Evolutionary conservation across 2,113 vertebrate genomes (phyloP), one percentile per base, ranked within the genome.

Genomic region (Calonectris borealis): DNA sequence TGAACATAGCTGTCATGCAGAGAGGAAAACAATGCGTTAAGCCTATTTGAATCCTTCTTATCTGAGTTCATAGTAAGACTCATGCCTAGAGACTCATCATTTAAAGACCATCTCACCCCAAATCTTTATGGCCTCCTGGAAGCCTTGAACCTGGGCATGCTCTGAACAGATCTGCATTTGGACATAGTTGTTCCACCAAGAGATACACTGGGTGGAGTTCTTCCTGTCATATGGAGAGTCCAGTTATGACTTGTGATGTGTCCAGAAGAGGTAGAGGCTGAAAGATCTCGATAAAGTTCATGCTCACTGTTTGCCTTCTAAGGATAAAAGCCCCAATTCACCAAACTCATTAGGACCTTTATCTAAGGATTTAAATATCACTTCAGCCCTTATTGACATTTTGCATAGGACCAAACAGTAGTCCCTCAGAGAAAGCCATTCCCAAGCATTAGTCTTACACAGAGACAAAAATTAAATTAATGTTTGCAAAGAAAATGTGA

Each of bases 1-100:
- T 40, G 6, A 73, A 42, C 10, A 57, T 4, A 70, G 20, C 15
- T 69, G 44, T 42, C 6, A 1, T 16, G 32, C 34, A 40, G 64
- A 84, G 26, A 9, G 26, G 9, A 70, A 83, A 94, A 29, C 11
- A 84, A 8, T 1, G 8, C 0, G 0, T 19, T 48, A 42, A 49
- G 9, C 40, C n/a, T 82, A 3, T 81, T 52, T 15, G 21, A 71
- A n/a, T 17, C 25, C 60, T 46, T 29, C 21, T 58, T 34, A 44
- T 13, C 31, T 36, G 27, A 75, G 83, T 32, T 88, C 25, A 54
- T 18, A 36, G 18, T 7, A 48, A 62, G 27, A 34, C 42, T 46
- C 52, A 69, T 21, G 4, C 11, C 25, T 26, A 51, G 27, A 88
- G 14, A 68, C 1, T 1, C 21, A 49, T 15, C 16, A 54, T 49